Conservation (phyloP, 2,113 vertebrate species). For the Amblyornis subalaris region DNA sequence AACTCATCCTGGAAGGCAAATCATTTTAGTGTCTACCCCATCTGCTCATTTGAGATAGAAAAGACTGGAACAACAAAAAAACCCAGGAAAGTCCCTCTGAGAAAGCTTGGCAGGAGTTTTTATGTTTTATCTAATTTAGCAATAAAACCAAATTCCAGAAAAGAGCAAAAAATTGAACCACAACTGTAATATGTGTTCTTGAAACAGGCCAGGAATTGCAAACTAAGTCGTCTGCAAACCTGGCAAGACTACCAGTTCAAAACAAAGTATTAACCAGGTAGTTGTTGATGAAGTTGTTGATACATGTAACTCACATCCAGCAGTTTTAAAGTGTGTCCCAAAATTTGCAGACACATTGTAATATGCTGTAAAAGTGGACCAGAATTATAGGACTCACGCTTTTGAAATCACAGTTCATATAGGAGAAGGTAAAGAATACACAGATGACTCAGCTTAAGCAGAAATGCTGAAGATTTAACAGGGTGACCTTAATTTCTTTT, state of each 20-base stretch:
- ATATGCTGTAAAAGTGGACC: neutral
- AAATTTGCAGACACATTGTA: neutral
- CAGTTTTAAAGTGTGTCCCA: neutral
- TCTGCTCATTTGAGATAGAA: neutral
- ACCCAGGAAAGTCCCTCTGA: neutral
- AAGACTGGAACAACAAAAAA: neutral
- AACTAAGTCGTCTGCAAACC: neutral
- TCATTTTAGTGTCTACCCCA: neutral
- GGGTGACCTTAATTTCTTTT: neutral
- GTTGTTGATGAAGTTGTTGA: neutral
- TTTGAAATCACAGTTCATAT: neutral
- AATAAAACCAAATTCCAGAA: neutral
- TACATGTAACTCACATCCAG: neutral
- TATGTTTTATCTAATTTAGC: neutral
- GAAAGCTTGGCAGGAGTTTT: neutral
- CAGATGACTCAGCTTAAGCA: neutral
- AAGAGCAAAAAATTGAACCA: neutral
- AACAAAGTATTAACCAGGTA: neutral
- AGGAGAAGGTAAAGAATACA: neutral
- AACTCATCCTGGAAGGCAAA: neutral
- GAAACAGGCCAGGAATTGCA: neutral
- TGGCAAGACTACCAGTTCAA: neutral
- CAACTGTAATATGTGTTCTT: neutral
- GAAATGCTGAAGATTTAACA: neutral
- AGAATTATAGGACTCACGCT: neutral